Percentiles rank a stretch among this genome's conserved stretches.
phyloP scores from a whole-genome alignment of 92 coral and sea anemone genomes.

The Actinostola sp. region DNA sequence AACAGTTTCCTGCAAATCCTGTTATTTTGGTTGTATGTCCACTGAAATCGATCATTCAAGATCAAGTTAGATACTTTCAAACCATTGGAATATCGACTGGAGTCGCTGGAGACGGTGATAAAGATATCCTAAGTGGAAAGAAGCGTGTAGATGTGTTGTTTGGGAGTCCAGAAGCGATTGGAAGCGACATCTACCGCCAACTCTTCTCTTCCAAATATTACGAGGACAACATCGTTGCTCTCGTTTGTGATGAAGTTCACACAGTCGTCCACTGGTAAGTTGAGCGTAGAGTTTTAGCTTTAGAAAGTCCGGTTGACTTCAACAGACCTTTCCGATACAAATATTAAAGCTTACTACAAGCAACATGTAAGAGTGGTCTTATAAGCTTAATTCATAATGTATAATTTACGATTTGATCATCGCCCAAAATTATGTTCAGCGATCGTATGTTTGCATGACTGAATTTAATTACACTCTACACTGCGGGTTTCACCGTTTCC shows the following conservation, averaged over 20 bases:
- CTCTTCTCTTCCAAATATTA: conserved; percentile 17
- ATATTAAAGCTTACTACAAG: no score
- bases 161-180: conserved; percentile 6
- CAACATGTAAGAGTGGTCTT: no score
- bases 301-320: not conserved
- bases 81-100: not conserved
- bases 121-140: not conserved
- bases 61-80: not conserved
- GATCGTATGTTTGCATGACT: no score
- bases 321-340: no score
- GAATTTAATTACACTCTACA: no score
- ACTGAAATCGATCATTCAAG: not conserved
- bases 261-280: conserved; percentile 38
- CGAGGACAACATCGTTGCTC: conserved; percentile 17
- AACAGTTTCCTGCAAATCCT: not conserved
- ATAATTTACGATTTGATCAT: no score
- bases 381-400: no score
- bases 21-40: not conserved
- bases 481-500: no score
- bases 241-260: conserved; percentile 44
- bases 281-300: not conserved
- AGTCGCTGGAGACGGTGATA: not conserved
- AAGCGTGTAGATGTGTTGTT: not conserved
- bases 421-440: no score
- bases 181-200: conserved; percentile 5